These are phyloP conservation scores for Ormyrus pomaceus DNA, from an alignment of 2,888 invertebrate genomes.

Conservation along the genomic window DNA sequence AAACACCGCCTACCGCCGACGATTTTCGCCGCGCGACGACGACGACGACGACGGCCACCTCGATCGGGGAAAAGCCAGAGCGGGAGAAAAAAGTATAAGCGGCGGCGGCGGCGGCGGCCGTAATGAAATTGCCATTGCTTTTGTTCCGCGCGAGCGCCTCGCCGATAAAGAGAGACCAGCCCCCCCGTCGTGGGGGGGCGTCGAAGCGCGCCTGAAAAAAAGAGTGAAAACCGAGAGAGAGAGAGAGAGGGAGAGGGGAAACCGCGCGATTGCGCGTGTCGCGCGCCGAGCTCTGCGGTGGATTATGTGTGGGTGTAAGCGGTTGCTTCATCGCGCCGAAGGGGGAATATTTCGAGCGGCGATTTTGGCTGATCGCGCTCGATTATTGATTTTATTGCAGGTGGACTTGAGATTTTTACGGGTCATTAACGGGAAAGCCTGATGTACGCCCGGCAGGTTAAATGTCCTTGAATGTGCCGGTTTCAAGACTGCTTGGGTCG, in stretches of 20 bases:
- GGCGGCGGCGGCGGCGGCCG: slow-evolving; percentile 5
- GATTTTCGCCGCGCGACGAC: slow-evolving; percentile 13
- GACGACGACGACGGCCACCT: slow-evolving; percentile 1
- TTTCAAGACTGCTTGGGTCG: no score
- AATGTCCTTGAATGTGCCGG: no score
- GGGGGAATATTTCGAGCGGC: no score
- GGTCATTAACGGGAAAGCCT: no score
- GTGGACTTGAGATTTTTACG: no score
- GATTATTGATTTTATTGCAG: no score
- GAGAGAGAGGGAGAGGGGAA: background rate
- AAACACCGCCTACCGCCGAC: background rate
- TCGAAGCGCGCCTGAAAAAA: background rate
- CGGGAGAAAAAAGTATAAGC: background rate
- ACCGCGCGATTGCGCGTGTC: slow-evolving; percentile 39
- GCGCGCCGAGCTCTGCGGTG: background rate
- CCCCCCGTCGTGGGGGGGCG: background rate
- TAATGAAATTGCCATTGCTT: slow-evolving; percentile 56
- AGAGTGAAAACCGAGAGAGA: slow-evolving; percentile 42
- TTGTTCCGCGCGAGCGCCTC: slow-evolving; percentile 47
- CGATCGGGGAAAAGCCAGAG: slow-evolving; percentile 20
- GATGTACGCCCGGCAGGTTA: no score
- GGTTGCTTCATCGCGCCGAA: no score
- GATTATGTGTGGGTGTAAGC: background rate
- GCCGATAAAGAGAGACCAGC: slow-evolving; percentile 29
- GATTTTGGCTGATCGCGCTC: no score